Base-by-base conservation (phyloP, 2,113 vertebrate species). In the Strix uralensis region DNA sequence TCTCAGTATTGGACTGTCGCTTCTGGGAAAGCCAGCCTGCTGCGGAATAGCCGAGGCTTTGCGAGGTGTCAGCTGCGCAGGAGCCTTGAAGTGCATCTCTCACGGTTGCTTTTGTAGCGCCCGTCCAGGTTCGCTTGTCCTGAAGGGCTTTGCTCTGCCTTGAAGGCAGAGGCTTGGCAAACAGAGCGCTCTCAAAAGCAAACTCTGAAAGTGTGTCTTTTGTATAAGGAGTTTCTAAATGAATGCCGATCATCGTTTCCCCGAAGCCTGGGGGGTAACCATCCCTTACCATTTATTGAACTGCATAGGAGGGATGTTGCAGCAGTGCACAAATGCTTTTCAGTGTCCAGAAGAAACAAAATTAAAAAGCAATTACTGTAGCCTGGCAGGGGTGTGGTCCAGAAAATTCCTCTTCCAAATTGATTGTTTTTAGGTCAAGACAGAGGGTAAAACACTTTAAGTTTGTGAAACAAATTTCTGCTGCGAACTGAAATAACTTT, bases 21-120 rank as follows among this genome's bases (percentile, higher is more conserved):
- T 52, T 5, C 51, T 4, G 25, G 40, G 40, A 52, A 46, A 14
- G 34, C 3, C n/a, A 18, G 14, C 18, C 34, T 2, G 2, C 54
- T 69, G 49, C 0, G 2, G 67, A 26, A 2, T 1, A 49, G 81
- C 69, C 1, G 4, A 2, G 46, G 46, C 42, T 55, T 46, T 62
- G 40, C 3, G 3, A 23, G 62, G 51, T 57, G 51, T 46, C 40
- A 7, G 46, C 40, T 7, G 5, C 0, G 0, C 14, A 2, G 34
- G 16, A 36, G 22, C 19, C 16, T 21, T 8, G 1, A 40, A n/a
- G 26, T 32, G 26, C 36, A 0, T 29, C 36, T 62, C n/a, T 58
- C 46, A 0, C 49, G 1, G 30, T 25, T n/a, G 40, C 30, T 42
- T 20, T 10, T 38, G 44, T 46, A 21, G 42, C 8, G 10, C 18